A percentile compares a stretch with the other conserved stretches of the same genome.
Evolutionary conservation across 1,140 invertebrate species (phyloP).

Genomic region (Chironomus tepperi): DNA sequence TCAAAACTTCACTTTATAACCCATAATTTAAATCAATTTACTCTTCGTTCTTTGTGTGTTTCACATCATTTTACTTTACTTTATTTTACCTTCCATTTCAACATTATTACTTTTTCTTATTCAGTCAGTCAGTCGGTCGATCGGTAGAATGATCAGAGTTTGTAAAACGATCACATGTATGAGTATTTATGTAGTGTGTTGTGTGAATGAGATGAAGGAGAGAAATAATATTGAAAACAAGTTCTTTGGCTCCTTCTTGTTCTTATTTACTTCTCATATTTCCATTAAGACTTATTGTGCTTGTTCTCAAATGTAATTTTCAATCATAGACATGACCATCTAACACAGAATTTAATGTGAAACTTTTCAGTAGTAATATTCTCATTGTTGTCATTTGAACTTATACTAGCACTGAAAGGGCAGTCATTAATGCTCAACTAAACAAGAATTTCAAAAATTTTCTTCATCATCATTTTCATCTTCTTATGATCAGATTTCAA

Average conservation of each 20-base stretch:
- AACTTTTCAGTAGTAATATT: background rate
- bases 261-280: slow-evolving; percentile 7
- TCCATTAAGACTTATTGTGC: background rate
- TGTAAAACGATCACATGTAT: background rate
- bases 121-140: background rate
- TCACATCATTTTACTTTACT: background rate
- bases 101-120: background rate
- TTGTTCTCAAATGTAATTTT: background rate
- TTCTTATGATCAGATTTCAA: background rate
- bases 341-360: background rate
- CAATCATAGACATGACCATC: background rate
- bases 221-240: background rate
- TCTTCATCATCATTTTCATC: background rate
- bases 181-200: background rate
- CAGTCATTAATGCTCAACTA: background rate
- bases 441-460: background rate
- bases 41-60: background rate
- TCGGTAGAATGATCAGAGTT: background rate
- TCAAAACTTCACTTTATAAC: slow-evolving; percentile 15
- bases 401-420: background rate
- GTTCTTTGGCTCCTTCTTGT: background rate
- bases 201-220: background rate
- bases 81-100: background rate
- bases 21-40: slow-evolving; percentile 23
- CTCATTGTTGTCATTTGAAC: background rate